Conservation (phyloP, 2,888 invertebrate species). For the Agriopis aurantiaria region DNA sequence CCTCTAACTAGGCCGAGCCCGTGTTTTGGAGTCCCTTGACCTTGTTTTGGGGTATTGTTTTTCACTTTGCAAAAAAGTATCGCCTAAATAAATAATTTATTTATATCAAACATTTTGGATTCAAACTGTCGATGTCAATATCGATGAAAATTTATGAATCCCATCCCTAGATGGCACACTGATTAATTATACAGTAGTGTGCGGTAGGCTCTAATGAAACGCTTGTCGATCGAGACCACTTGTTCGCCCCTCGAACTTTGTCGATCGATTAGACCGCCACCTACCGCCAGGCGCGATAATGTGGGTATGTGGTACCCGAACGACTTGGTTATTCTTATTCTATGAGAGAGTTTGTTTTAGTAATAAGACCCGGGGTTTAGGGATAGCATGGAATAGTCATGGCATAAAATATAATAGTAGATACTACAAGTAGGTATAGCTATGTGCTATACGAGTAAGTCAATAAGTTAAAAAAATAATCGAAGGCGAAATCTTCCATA, state of each 20-base stretch:
- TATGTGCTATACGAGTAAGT: too few relatives aligned
- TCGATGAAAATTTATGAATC: slow-evolving; percentile 2
- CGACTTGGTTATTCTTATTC: slow-evolving; percentile 6
- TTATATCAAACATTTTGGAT: too few relatives aligned
- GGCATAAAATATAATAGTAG: neutral
- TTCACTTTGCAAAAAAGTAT: too few relatives aligned
- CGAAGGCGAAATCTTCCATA: too few relatives aligned
- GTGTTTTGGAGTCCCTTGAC: too few relatives aligned
- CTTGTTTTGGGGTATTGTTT: too few relatives aligned
- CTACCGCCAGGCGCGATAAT: slow-evolving; percentile 20
- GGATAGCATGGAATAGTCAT: neutral
- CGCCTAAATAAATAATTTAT: too few relatives aligned
- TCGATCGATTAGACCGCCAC: slow-evolving; percentile 30
- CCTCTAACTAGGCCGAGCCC: too few relatives aligned
- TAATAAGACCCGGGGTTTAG: neutral
- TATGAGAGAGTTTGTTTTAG: slow-evolving; percentile 3
- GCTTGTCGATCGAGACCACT: slow-evolving; percentile 31
- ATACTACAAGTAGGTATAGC: neutral
- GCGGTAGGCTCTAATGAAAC: slow-evolving; percentile 37
- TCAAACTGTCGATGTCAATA: neutral
- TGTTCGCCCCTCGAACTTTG: slow-evolving; percentile 21
- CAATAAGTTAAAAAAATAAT: too few relatives aligned
- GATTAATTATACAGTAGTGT: slow-evolving; percentile 40
- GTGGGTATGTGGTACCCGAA: neutral
- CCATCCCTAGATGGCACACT: slow-evolving; percentile 24